Percentiles rank a stretch among this genome's conserved stretches.
These are phyloP conservation scores for Urophycis tenuis DNA, from an alignment of 2,797 vertebrate genomes.

Conservation along the genomic window DNA sequence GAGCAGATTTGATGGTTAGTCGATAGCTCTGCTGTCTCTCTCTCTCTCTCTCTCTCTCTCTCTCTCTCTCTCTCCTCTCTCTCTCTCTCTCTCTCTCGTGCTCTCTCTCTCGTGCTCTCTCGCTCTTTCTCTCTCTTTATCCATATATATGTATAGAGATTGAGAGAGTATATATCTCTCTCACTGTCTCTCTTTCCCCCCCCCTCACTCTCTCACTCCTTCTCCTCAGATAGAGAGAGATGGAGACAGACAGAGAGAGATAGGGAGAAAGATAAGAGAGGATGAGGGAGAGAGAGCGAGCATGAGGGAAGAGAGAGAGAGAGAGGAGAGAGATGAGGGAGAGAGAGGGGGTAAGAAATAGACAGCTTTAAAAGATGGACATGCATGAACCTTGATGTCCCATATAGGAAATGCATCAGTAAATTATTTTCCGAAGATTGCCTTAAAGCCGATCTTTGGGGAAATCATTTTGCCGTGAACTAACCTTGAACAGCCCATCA, in stretches of 20 bases:
- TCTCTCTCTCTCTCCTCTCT: slow-evolving; percentile 32
- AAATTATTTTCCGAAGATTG: slow-evolving; percentile 67
- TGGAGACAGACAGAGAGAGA: slow-evolving; percentile 1
- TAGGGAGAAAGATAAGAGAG: no score
- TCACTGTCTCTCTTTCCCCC: no score
- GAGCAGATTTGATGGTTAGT: slow-evolving; percentile 88
- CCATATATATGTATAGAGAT: no score
- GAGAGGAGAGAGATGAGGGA: slow-evolving; percentile 12
- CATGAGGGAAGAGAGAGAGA: slow-evolving; percentile 28
- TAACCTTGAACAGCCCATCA: slow-evolving; percentile 61
- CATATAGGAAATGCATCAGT: slow-evolving; percentile 71
- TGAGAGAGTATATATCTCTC: no score
- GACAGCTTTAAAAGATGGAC: slow-evolving; percentile 32
- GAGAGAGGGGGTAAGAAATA: not conserved
- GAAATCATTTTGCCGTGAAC: slow-evolving; percentile 63
- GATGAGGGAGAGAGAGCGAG: slow-evolving; percentile 25
- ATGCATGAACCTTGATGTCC: slow-evolving; percentile 64
- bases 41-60: not conserved
- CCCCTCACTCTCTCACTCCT: not conserved
- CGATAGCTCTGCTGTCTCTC: slow-evolving; percentile 69
- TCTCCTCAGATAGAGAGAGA: not conserved
- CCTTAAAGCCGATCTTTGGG: slow-evolving; percentile 49
- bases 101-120: not conserved
- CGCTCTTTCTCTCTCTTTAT: not conserved
- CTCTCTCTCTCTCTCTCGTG: not conserved